Base-by-base conservation (phyloP, 2,113 vertebrate species). In the Otocyon megalotis region DNA sequence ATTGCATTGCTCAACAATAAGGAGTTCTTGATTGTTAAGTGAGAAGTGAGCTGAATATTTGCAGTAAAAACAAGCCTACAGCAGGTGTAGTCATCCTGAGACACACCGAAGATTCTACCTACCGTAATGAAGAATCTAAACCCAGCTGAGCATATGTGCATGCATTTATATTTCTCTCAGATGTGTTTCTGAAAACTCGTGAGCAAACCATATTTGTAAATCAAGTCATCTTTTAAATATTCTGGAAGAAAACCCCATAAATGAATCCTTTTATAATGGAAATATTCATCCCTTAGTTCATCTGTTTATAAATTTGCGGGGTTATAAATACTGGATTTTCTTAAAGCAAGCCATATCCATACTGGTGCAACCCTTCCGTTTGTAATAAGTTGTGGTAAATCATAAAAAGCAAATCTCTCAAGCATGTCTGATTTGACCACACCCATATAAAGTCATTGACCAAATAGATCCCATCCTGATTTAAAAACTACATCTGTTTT, bases 401-500 rank as follows among this genome's bases (percentile, higher is more conserved):
- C 90, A 95, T 60, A 63, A 93, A 90, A 89, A 89, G 19, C 48
- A 95, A 88, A 93, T 72, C 87, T 96, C 90, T 69, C 32, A 63
- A 76, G n/a, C 30, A 0, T 92, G 63, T 87, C 83, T 88, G 58
- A 96, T 92, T 87, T 88, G 90, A 82, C 87, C 83, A 95, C 54
- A 90, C 58, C 62, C 82, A 81, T 88, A 65, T 26, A 90, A 90
- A 71, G 67, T 56, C 84, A 96, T 62, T 88, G 77, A 60, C 30
- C 93, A 82, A 93, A 90, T 0, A 54, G 53, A 76, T 50, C 7
- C 19, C 50, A 72, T 50, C 81, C 26, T 37, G n/a, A n/a, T 89
- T 97, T 98, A 60, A 95, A 89, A 86, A 35, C 16, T 35, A 22
- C 16, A 58, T 85, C 86, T 56, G 22, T 90, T 97, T 95, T 83